A percentile compares a stretch with the other conserved stretches of the same genome.
phyloP scores from a whole-genome alignment of 2,797 vertebrate genomes.

The Halcyon leucocephala region DNA sequence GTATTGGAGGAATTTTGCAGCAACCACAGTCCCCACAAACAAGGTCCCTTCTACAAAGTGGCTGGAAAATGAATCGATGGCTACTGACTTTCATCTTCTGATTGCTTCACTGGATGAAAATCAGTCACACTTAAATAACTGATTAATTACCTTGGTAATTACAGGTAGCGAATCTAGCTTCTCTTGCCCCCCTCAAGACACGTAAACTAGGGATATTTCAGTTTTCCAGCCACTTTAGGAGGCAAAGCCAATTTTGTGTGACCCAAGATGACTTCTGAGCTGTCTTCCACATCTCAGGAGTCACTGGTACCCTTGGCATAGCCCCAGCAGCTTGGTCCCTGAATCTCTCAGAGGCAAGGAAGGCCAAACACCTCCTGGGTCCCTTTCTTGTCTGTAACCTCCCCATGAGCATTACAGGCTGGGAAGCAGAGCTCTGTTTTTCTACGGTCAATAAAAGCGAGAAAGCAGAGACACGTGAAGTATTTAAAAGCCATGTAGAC shows the following conservation, averaged over 20 bases:
- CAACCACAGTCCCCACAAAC: constrained; percentile 17
- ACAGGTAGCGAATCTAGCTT: neutral
- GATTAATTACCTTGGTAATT: neutral
- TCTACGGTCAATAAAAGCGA: neutral
- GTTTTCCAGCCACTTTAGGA: neutral
- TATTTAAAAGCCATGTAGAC: neutral
- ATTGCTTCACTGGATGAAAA: constrained; percentile 14
- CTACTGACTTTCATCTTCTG: neutral
- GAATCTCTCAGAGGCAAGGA: neutral
- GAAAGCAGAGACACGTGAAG: neutral
- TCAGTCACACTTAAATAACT: neutral
- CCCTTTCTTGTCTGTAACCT: neutral
- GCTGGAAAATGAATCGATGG: constrained; percentile 1
- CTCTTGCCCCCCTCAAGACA: neutral
- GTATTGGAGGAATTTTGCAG: neutral
- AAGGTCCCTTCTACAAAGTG: neutral
- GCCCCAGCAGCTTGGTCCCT: neutral
- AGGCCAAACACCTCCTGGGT: neutral
- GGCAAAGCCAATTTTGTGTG: neutral
- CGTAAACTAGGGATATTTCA: neutral
- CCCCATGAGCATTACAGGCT: accelerated
- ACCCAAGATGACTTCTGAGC: neutral
- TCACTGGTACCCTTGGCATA: accelerated
- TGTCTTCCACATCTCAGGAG: neutral
- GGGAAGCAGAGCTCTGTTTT: neutral